These are phyloP conservation scores for Cheilosia scutellata DNA, from an alignment of 2,888 invertebrate species.

Conservation along the genomic window DNA sequence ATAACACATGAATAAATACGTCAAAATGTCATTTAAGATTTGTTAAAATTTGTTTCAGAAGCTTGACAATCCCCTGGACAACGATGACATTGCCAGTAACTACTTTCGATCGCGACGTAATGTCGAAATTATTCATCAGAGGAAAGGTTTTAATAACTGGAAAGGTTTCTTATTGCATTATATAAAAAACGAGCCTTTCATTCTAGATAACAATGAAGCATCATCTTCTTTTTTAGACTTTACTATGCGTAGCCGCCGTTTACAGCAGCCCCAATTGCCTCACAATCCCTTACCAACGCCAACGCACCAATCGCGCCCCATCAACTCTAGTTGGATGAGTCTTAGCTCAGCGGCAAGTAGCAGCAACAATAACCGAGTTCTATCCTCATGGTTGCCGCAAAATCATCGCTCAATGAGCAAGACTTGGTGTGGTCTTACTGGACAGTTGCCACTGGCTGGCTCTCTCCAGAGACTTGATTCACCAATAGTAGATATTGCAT, in stretches of 20 bases:
- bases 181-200: neutral
- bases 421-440: constrained; percentile 61
- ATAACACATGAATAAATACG: neutral
- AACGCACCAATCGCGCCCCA: neutral
- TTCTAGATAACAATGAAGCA: constrained; percentile 11
- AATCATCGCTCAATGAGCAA: constrained; percentile 68
- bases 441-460: constrained; percentile 24
- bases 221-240: constrained; percentile 49
- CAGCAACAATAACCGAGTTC: constrained; percentile 53
- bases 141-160: constrained; percentile 85
- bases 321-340: constrained; percentile 59
- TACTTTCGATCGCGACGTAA: constrained; percentile 90
- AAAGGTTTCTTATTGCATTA: constrained; percentile 82
- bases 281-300: constrained; percentile 1
- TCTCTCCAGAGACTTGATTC: constrained; percentile 6
- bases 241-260: constrained; percentile 32
- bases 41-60: constrained; percentile 25
- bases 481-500: neutral
- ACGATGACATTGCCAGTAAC: constrained; percentile 88
- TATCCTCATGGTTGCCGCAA: constrained; percentile 66
- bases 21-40: neutral
- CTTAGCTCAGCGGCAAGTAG: constrained; percentile 53
- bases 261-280: constrained; percentile 25
- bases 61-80: constrained; percentile 79
- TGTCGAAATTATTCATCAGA: constrained; percentile 86